Evolutionary conservation across 2,797 vertebrate genomes (phyloP).

Genomic region (Aythya fuligula): DNA sequence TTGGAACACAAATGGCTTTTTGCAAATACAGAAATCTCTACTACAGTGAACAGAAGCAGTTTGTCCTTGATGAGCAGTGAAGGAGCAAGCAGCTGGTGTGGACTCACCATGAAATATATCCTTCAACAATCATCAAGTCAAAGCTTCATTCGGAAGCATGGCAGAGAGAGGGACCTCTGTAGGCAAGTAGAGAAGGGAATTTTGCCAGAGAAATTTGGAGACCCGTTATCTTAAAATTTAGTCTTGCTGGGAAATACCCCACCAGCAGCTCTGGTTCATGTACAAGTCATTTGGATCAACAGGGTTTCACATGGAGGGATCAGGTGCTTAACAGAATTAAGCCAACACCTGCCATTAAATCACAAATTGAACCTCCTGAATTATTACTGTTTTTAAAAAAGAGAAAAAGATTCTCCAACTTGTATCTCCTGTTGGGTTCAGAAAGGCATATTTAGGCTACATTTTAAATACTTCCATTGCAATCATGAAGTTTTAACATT

Average conservation of each 20-base stretch:
- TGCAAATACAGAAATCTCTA: rapidly evolving
- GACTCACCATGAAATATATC: rapidly evolving
- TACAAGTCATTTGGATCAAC: not conserved
- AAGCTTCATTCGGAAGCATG: not conserved
- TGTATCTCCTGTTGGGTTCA: not conserved
- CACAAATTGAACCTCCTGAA: not conserved
- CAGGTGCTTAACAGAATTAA: not conserved
- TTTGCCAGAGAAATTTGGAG: not conserved
- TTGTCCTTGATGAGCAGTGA: not conserved
- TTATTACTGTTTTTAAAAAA: not conserved
- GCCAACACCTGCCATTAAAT: not conserved
- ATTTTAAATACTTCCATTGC: not conserved
- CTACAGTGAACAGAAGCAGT: rapidly evolving
- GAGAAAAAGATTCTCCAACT: not conserved
- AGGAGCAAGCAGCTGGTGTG: not conserved
- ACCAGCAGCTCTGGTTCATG: not conserved
- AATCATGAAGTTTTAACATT: not conserved
- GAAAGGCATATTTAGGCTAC: not conserved
- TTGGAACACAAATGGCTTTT: rapidly evolving
- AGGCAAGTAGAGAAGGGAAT: not conserved
- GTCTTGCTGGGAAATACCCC: not conserved
- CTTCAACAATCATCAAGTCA: not conserved
- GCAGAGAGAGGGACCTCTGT: not conserved
- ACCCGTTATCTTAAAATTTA: not conserved
- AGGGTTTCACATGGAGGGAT: not conserved